Evolutionary conservation across 2,797 vertebrate genomes (phyloP).

Genomic region (Naso thynnoides): DNA sequence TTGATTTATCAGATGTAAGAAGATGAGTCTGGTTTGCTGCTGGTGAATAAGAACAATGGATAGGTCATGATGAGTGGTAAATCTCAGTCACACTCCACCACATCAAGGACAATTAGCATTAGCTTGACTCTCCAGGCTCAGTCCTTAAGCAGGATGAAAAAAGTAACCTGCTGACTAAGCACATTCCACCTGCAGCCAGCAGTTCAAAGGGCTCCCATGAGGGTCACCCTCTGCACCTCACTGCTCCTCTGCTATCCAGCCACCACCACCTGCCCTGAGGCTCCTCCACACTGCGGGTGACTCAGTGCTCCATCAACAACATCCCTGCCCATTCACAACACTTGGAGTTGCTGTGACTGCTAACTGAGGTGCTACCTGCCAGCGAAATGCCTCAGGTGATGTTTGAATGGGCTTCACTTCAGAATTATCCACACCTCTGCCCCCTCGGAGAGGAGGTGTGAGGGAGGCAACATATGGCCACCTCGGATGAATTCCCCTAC

Average conservation of each 20-base stretch:
- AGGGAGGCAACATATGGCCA: conserved; percentile 74
- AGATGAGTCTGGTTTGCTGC: conserved; percentile 17
- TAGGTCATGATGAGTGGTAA: conserved; percentile 71
- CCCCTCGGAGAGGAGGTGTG: conserved; percentile 45
- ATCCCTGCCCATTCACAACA: conserved; percentile 54
- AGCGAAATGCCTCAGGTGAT: conserved; percentile 78
- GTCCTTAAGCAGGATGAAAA: conserved; percentile 73
- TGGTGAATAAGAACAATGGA: conserved; percentile 62
- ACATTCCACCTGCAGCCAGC: conserved; percentile 82
- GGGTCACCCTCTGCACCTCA: conserved; percentile 71
- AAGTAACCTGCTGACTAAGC: conserved; percentile 81
- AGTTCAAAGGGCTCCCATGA: conserved; percentile 83
- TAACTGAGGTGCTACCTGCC: conserved; percentile 64
- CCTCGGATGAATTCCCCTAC: conserved; percentile 79
- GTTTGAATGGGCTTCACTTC: conserved; percentile 66
- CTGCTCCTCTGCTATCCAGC: conserved; percentile 56
- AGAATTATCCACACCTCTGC: conserved; percentile 58
- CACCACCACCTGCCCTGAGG: conserved; percentile 68
- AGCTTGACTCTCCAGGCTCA: conserved; percentile 78
- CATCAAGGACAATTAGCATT: conserved; percentile 80
- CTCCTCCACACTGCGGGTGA: conserved; percentile 69
- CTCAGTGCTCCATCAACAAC: conserved; percentile 69
- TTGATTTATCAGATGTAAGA: conserved; percentile 49
- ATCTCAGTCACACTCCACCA: conserved; percentile 71
- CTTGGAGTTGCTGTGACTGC: conserved; percentile 34